phyloP scores from a whole-genome alignment of 2,113 vertebrate genomes.

The Ellobius talpinus region DNA sequence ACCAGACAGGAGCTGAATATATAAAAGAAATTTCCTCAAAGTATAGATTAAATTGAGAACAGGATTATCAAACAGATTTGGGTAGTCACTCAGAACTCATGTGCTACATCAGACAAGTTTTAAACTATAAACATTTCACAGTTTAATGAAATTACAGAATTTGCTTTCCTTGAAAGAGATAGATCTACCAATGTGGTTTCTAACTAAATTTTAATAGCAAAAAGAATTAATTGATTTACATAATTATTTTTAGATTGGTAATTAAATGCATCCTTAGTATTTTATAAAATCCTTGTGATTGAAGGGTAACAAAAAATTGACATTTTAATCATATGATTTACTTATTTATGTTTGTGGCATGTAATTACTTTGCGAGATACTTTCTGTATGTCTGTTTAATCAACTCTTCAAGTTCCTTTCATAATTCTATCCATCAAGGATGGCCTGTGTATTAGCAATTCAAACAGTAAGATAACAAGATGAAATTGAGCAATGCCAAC shows the following conservation, averaged over 20 bases:
- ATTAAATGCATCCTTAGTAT: not conserved
- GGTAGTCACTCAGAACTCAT: not conserved
- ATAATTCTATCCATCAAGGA: fast-evolving
- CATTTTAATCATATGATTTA: not conserved
- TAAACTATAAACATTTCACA: not conserved
- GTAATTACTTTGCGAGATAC: not conserved
- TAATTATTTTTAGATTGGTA: not conserved
- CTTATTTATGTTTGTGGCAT: not conserved
- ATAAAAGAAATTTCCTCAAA: conserved; percentile 24
- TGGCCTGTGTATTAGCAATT: not conserved
- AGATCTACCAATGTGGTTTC: not conserved
- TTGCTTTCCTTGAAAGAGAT: not conserved
- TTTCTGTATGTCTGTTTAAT: not conserved
- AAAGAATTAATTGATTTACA: not conserved
- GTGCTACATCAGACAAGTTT: not conserved
- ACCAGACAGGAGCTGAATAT: not conserved
- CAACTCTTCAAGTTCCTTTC: not conserved
- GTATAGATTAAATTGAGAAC: not conserved
- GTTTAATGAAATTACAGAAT: not conserved
- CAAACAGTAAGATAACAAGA: not conserved
- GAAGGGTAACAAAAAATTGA: not conserved
- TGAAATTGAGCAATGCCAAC: not conserved
- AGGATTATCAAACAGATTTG: not conserved
- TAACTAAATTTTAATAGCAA: conserved; percentile 15
- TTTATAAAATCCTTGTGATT: not conserved